Evolutionary conservation across 2,797 vertebrate species (phyloP).

Genomic region (Adelosebastes latens): DNA sequence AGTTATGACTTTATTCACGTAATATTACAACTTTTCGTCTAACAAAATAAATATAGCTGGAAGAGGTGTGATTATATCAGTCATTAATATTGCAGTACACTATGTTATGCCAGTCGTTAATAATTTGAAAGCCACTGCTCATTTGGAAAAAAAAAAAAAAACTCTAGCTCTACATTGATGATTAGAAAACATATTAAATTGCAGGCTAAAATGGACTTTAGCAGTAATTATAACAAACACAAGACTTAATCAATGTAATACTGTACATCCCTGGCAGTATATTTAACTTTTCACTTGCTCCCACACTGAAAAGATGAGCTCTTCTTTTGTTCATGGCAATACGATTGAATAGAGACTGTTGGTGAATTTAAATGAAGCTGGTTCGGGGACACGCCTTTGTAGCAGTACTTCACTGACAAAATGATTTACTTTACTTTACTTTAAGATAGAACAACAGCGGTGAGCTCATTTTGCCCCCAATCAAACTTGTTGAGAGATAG

Average conservation of each 20-base stretch:
- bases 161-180: not conserved
- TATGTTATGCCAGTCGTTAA: not conserved
- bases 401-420: not conserved
- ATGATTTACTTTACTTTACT: not conserved
- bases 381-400: not conserved
- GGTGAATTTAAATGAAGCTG: not conserved
- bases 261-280: not conserved
- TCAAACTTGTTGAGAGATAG: conserved; percentile 26
- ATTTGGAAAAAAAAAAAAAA: not conserved
- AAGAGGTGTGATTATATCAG: not conserved
- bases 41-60: not conserved
- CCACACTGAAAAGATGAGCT: not conserved
- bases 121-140: not conserved
- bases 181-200: not conserved
- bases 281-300: not conserved
- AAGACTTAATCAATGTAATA: too few species aligned
- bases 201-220: not conserved
- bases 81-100: not conserved
- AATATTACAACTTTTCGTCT: too few species aligned
- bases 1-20: too few species aligned
- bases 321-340: not conserved
- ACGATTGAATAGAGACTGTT: not conserved
- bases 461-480: conserved; percentile 22
- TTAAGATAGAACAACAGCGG: not conserved
- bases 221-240: not conserved